phyloP scores from a whole-genome alignment of 2,797 vertebrate genomes.

The Sternarchorhynchus goeldii region DNA sequence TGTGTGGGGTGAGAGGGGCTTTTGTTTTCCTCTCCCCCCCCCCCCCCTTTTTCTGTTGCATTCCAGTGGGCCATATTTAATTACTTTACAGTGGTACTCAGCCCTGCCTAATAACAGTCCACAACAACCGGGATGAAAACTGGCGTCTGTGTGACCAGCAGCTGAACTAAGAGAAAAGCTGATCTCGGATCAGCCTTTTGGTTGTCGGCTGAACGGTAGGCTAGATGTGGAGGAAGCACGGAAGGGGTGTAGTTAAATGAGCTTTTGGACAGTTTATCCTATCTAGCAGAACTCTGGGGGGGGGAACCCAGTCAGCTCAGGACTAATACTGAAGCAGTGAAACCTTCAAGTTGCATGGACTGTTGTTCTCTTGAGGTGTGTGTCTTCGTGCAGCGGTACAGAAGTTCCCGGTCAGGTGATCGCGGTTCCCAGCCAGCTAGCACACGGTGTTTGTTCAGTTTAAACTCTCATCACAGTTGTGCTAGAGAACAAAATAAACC shows the following conservation, averaged over 20 bases:
- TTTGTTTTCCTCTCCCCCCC: constrained; percentile 28
- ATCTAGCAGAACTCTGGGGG: too few species aligned
- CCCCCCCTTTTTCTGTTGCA: constrained; percentile 18
- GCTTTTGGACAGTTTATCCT: too few species aligned
- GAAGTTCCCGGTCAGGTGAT: too few species aligned
- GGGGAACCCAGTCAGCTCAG: background rate
- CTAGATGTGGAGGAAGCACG: too few species aligned
- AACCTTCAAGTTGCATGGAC: background rate
- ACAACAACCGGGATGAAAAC: background rate
- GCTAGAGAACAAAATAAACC: background rate
- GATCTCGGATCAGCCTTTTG: too few species aligned
- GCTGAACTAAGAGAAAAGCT: background rate
- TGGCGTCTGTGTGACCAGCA: constrained; percentile 16
- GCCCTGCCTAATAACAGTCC: constrained; percentile 13
- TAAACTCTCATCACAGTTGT: too few species aligned
- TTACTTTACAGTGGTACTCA: constrained; percentile 29
- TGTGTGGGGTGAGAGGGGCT: background rate
- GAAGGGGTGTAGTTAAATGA: too few species aligned
- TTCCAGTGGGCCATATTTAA: constrained; percentile 36
- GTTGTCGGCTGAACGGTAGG: too few species aligned
- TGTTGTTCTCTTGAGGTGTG: constrained; percentile 1
- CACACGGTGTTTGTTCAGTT: background rate
- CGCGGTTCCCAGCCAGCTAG: background rate
- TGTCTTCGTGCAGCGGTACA: background rate
- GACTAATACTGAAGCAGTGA: background rate